Evolutionary conservation across 1,140 invertebrate species (phyloP).

Genomic region (Drosophila virilis): DNA sequence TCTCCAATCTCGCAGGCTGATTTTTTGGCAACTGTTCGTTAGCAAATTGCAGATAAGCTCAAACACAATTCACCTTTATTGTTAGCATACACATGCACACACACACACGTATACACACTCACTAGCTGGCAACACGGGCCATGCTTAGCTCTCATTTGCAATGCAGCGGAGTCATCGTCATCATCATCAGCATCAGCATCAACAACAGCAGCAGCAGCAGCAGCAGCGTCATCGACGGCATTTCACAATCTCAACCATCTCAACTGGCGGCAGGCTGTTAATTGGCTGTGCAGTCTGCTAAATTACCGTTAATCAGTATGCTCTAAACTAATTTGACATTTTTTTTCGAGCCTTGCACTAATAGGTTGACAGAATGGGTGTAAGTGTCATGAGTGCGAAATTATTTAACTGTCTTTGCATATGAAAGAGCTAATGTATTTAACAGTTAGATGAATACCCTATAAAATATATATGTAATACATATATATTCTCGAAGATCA

Average conservation of each 20-base stretch:
- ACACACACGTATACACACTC: background rate
- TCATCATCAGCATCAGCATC: conserved; percentile 18
- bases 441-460: background rate
- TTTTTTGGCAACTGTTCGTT: conserved; percentile 45
- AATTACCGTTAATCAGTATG: conserved; percentile 34
- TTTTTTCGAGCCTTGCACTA: conserved; percentile 3
- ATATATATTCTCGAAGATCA: too few species aligned
- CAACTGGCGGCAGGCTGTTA: conserved; percentile 27
- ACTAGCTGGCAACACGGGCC: conserved; percentile 15
- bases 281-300: conserved; percentile 13
- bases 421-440: background rate
- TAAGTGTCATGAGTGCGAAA: conserved; percentile 11
- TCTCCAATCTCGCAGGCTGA: conserved; percentile 49
- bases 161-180: conserved; percentile 28
- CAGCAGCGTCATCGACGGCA: conserved; percentile 20
- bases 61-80: conserved; percentile 36
- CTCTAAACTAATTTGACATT: conserved; percentile 32
- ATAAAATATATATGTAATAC: too few species aligned
- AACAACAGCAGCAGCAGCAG: background rate
- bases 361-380: conserved; percentile 2
- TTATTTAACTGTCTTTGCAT: background rate
- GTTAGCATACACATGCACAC: conserved; percentile 21
- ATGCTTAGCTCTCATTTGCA: conserved; percentile 30
- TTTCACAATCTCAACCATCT: conserved; percentile 31
- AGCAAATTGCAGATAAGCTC: conserved; percentile 51